phyloP scores from a whole-genome alignment of 2,888 invertebrate species.

The Drosophila rellima region DNA sequence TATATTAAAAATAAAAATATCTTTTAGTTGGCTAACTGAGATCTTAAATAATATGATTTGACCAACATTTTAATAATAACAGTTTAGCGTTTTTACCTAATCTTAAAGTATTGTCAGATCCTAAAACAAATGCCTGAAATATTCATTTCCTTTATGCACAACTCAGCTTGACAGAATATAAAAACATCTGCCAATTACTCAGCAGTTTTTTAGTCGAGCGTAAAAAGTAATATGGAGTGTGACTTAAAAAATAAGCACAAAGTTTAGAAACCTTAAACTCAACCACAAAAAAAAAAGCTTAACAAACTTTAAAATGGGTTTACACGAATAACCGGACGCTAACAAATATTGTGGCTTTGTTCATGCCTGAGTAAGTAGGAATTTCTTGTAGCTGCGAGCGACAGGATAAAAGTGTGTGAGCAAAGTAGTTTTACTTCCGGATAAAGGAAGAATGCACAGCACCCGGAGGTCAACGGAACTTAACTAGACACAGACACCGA shows the following conservation, averaged over 20 bases:
- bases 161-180: background rate
- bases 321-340: background rate
- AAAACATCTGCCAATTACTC: background rate
- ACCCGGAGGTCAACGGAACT: slow-evolving; percentile 1
- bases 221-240: background rate
- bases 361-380: slow-evolving; percentile 22
- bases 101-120: background rate
- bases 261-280: slow-evolving; percentile 1
- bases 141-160: background rate
- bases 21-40: too few species aligned
- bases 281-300: background rate
- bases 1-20: too few species aligned
- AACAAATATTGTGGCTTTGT: slow-evolving; percentile 26
- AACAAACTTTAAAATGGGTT: slow-evolving; percentile 27
- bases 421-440: slow-evolving; percentile 5
- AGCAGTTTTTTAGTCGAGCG: background rate
- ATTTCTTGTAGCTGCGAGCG: slow-evolving; percentile 7
- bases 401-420: slow-evolving; percentile 16
- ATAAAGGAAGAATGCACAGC: background rate
- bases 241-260: slow-evolving; percentile 2
- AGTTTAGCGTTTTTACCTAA: too few species aligned
- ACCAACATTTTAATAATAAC: too few species aligned
- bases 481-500: background rate
- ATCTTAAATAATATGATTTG: too few species aligned
- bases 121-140: background rate